Evolutionary conservation across 2,797 vertebrate genomes (phyloP), one percentile per base, ranked within the genome.

Genomic region (Florisuga fusca): DNA sequence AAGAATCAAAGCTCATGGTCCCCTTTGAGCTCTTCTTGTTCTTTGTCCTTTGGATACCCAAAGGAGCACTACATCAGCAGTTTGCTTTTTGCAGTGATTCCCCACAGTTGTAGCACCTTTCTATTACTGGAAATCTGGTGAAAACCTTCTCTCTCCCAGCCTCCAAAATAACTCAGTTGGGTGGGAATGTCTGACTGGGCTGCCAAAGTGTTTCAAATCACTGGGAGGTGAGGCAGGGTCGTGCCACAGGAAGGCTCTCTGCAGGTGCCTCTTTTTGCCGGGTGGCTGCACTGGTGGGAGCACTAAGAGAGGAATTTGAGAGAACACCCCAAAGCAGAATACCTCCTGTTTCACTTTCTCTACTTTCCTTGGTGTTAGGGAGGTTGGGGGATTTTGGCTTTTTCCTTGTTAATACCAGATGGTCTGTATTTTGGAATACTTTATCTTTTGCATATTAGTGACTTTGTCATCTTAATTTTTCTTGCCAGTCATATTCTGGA

Each of bases 231-330:
- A 73, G 77, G 54, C 67, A 12, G n/a, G 88, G 84, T 20, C 7
- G 0, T 90, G 94, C 33, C 45, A 15, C 86, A 79, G 95, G 90
- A 87, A 73, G 71, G 63, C 17, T 93, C 93, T 63, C 90, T 84
- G 93, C 74, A 77, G 95, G 92, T 89, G 84, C 61, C 80, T n/a
- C 62, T 85, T 46, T 29, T 94, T 86, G 85, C 71, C 1, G 11
- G 50, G 4, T 1, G 15, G 68, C 67, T 75, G 78, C 78, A 19
- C 6, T 61, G 0, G 1, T 55, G 33, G 23, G 14, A 55, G 36
- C n/a, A 2, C 59, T 8, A 17, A 3, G 1, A 2, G 38, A 43
- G 55, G 31, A 16, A 19, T 64, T 14, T n/a, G 29, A 45, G 68
- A 50, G 50, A 4, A 25, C 31, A 3, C 29, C 31, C 85, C 17